A percentile compares a stretch with the other conserved stretches of the same genome.
These are phyloP conservation scores for Corapipo altera DNA, from an alignment of 2,113 vertebrate genomes.

Conservation along the genomic window DNA sequence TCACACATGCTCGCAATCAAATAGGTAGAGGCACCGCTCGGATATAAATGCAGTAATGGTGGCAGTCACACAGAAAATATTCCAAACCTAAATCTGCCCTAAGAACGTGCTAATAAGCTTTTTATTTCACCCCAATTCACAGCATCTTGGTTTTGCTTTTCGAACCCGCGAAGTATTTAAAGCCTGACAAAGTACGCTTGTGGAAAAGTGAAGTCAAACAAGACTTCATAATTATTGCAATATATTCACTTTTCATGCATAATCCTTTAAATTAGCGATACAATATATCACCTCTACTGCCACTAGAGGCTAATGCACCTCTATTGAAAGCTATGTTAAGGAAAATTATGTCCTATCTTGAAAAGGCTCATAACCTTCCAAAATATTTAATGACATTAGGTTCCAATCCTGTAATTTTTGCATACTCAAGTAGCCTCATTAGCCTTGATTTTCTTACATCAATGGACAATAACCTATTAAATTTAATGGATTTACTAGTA, in stretches of 20 bases:
- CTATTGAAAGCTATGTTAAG: conserved; percentile 52
- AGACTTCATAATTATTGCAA: conserved; percentile 66
- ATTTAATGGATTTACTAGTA: conserved; percentile 58
- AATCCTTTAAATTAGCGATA: conserved; percentile 55
- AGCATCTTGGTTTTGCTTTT: conserved; percentile 30
- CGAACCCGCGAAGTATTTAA: not conserved
- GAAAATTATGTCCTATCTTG: conserved; percentile 57
- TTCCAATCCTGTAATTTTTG: conserved; percentile 42
- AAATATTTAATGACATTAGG: conserved; percentile 48
- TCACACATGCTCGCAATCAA: conserved; percentile 31
- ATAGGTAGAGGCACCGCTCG: not conserved
- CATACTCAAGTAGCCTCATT: conserved; percentile 51
- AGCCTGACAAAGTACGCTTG: conserved; percentile 5
- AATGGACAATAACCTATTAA: conserved; percentile 49
- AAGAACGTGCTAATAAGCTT: conserved; percentile 12
- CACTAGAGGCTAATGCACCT: conserved; percentile 63
- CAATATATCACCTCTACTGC: conserved; percentile 57
- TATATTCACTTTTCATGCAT: conserved; percentile 61
- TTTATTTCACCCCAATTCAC: conserved; percentile 20
- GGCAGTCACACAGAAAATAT: conserved; percentile 32
- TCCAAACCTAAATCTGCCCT: conserved; percentile 7
- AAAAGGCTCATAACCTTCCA: conserved; percentile 50
- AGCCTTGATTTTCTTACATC: conserved; percentile 52
- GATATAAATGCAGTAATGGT: conserved; percentile 41
- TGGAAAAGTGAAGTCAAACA: conserved; percentile 65